Base-by-base conservation (phyloP, 2,888 invertebrate species). In the Penaeus monodon region DNA sequence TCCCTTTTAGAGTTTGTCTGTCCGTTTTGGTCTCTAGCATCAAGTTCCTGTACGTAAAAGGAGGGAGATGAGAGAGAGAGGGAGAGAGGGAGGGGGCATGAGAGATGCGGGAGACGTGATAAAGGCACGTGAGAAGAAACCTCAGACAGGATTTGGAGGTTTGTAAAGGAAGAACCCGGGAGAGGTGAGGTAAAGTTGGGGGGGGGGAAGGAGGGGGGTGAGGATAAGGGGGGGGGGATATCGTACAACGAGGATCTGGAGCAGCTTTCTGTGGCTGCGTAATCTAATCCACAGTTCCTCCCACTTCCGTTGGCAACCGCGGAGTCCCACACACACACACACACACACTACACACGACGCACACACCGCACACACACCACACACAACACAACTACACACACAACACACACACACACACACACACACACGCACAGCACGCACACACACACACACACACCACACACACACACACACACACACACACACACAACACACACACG, bases 281-380 rank as follows among this genome's bases (percentile, higher is more conserved):
- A 81, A 81, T 81, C 81, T 81, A 63, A 81, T 81, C 81, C 73
- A 22, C 63, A 63, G 81, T 81, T 81, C 81, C 81, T 73, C 81
- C 81, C 81, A 81, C 81, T 81, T 81, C 81, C 81, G 81, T 12
- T 81, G 70, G 70, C 73, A 27, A 33, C 70, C 38, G 68, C 44
- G 44, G n/a, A 8, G 38, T 66, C 22, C n/a, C 49, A 14, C 14
- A 49, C 7, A 49, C 49, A 49, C 49, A 49, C 49, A 49, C 4
- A 49, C 49, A 49, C 49, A 49, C 4, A 49, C 49, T 3, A 38
- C 33, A 38, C 33, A 38, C 33, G n/a, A 38, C 33, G 6, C 4
- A 38, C 33, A 38, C 33, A 6, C 33, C 33, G 6, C 33, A 38
- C 33, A 38, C 33, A 38, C 33, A 38, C 33, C 33, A 38, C 4